These are phyloP conservation scores for Leucopsar rothschildi DNA, from an alignment of 2,113 vertebrate genomes.

Conservation along the genomic window DNA sequence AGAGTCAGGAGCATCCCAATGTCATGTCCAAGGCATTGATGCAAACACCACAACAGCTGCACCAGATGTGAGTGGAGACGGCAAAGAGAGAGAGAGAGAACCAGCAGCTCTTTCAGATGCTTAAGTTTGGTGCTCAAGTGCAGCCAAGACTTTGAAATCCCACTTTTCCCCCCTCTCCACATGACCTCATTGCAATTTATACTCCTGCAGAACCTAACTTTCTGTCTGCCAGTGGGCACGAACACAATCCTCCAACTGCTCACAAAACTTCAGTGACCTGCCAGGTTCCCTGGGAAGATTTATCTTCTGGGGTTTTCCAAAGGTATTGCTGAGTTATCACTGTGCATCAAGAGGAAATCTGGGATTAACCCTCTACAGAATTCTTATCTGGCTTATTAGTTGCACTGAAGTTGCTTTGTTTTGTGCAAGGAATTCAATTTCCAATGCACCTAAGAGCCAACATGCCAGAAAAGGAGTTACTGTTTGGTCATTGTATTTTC, in stretches of 20 bases:
- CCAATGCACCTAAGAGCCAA: neutral
- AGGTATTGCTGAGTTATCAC: neutral
- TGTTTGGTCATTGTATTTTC: neutral
- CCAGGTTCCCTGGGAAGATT: neutral
- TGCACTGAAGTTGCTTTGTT: neutral
- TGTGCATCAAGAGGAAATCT: neutral
- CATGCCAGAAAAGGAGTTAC: neutral
- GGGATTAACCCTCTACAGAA: neutral
- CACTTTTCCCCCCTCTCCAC: neutral
- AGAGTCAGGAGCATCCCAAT: neutral
- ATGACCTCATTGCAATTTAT: too few species aligned
- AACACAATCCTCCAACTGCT: rapidly evolving
- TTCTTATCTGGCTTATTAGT: neutral
- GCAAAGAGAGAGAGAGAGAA: neutral
- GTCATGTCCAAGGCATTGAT: too few species aligned
- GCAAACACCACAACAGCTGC: neutral
- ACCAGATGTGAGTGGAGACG: neutral
- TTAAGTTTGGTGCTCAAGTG: neutral
- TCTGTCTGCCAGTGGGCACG: rapidly evolving
- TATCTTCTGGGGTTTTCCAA: rapidly evolving
- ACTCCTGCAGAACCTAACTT: neutral
- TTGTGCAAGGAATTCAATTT: neutral
- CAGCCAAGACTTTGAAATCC: neutral
- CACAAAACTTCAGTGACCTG: rapidly evolving
- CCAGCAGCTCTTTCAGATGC: neutral